phyloP scores from a whole-genome alignment of 2,888 invertebrate species.

The Tetragonula carbonaria region DNA sequence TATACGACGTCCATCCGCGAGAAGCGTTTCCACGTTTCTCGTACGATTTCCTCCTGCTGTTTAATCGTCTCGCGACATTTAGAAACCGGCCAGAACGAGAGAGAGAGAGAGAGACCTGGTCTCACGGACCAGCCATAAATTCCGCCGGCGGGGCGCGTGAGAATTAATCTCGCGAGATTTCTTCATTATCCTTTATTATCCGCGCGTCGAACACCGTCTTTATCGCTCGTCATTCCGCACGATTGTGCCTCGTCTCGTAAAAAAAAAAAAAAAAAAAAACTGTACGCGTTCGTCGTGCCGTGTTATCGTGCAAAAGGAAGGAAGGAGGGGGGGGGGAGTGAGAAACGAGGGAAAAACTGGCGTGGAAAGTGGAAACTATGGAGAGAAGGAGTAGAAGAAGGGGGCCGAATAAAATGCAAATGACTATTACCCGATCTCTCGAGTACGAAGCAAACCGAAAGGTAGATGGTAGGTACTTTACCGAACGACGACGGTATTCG shows the following conservation, averaged over 20 bases:
- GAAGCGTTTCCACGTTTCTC: too few species aligned
- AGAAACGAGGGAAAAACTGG: not conserved
- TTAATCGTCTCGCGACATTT: not conserved
- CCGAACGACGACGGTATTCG: conserved; percentile 51
- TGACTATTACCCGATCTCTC: conserved; percentile 65
- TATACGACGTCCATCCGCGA: too few species aligned
- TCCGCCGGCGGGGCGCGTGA: not conserved
- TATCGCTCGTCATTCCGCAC: conserved; percentile 48
- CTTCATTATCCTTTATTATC: conserved; percentile 19
- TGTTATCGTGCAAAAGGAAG: conserved; percentile 33
- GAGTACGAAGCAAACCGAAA: conserved; percentile 58
- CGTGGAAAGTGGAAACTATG: not conserved
- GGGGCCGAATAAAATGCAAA: conserved; percentile 67
- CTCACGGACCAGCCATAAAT: conserved; percentile 26
- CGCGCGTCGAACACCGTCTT: conserved; percentile 18
- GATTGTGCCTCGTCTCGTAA: conserved; percentile 29
- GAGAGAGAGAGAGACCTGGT: not conserved
- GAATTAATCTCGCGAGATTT: conserved; percentile 31
- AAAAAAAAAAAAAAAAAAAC: conserved; percentile 15
- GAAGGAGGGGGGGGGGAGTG: too few species aligned
- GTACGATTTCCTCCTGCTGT: not conserved
- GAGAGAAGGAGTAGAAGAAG: not conserved
- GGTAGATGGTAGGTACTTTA: conserved; percentile 47
- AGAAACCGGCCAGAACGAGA: not conserved
- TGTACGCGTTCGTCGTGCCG: conserved; percentile 7